A percentile compares a stretch with the other conserved stretches of the same genome.
phyloP scores from a whole-genome alignment of 2,888 invertebrate species.

The Glomeris marginata region DNA sequence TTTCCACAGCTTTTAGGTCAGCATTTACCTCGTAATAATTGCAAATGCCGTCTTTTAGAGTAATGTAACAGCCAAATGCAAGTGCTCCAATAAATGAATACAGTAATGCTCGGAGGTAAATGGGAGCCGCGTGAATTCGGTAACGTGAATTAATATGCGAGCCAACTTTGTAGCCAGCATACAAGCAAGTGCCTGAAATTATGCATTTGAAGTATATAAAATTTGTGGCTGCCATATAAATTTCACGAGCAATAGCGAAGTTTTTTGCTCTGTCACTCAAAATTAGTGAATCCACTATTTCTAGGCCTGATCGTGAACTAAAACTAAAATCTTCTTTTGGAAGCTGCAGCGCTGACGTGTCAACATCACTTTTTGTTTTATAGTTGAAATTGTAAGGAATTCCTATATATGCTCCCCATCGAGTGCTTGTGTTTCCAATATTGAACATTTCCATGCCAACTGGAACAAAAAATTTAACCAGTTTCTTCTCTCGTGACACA shows the following conservation, averaged over 20 bases:
- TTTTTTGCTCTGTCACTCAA: constrained; percentile 62
- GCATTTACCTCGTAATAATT: constrained; percentile 44
- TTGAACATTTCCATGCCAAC: constrained; percentile 57
- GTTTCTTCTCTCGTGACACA: background rate
- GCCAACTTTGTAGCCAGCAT: constrained; percentile 39
- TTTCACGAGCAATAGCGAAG: constrained; percentile 62
- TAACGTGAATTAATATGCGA: constrained; percentile 34
- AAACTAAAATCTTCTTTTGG: constrained; percentile 46
- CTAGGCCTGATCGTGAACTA: constrained; percentile 43
- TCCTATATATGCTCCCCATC: constrained; percentile 51
- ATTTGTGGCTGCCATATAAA: constrained; percentile 45
- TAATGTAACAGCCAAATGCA: constrained; percentile 43
- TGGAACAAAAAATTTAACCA: constrained; percentile 44
- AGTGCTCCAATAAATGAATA: constrained; percentile 44
- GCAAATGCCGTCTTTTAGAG: constrained; percentile 48
- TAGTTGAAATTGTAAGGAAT: constrained; percentile 57
- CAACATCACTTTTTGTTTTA: constrained; percentile 38
- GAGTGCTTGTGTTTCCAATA: constrained; percentile 41
- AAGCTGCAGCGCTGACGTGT: constrained; percentile 47
- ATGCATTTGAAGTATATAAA: constrained; percentile 42
- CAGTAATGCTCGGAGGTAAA: constrained; percentile 30
- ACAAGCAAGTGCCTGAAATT: constrained; percentile 37
- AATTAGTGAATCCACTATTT: constrained; percentile 48
- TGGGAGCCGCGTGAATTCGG: background rate
- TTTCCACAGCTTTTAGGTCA: constrained; percentile 44